A percentile compares a stretch with the other conserved stretches of the same genome.
Evolutionary conservation across 1,140 invertebrate species (phyloP).

Genomic region (Drosophila orosa): DNA sequence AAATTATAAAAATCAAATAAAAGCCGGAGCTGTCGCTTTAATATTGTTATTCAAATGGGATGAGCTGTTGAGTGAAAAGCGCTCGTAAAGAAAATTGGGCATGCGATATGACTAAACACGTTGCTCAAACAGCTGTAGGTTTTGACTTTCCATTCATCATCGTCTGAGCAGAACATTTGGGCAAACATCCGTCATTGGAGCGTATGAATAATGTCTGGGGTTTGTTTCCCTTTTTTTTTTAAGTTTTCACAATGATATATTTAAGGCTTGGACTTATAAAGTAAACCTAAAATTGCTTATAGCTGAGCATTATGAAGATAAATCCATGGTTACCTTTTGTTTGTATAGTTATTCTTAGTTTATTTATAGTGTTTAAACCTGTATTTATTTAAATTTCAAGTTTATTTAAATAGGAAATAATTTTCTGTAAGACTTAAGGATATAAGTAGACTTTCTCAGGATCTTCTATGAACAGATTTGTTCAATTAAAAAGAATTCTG

Average conservation of each 20-base stretch:
- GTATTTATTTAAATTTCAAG: neutral
- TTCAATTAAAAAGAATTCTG: neutral
- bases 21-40: constrained; percentile 33
- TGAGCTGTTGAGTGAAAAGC: constrained; percentile 46
- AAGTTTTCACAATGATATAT: constrained; percentile 1
- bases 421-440: neutral
- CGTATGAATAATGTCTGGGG: constrained; percentile 62
- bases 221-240: constrained; percentile 21
- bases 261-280: neutral
- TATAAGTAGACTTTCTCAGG: neutral
- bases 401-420: neutral
- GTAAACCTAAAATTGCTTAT: constrained; percentile 15
- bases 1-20: constrained; percentile 60
- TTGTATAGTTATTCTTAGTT: neutral
- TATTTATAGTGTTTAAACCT: neutral
- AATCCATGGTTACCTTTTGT: neutral
- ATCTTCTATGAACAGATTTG: neutral
- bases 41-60: constrained; percentile 62
- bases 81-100: constrained; percentile 56
- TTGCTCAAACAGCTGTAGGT: constrained; percentile 30
- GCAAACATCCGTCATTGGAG: constrained; percentile 55
- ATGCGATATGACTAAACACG: constrained; percentile 57
- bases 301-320: neutral
- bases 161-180: constrained; percentile 56
- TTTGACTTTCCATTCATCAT: constrained; percentile 26